Percentiles rank a stretch among this genome's conserved stretches.
Evolutionary conservation across 2,113 vertebrate genomes (phyloP).

Genomic region (Serinus canaria): DNA sequence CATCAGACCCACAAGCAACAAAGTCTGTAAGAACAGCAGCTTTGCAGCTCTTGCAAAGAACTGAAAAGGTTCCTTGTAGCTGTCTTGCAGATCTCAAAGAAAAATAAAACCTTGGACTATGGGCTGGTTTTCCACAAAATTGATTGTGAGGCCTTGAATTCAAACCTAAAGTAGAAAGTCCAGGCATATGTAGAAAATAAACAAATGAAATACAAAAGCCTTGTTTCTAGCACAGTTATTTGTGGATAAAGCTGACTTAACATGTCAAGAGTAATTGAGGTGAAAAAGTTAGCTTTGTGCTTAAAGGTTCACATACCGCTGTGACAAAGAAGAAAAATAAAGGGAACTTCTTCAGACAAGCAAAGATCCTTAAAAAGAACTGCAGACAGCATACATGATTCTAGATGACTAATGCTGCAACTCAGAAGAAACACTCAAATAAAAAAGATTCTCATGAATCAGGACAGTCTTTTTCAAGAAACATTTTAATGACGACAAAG

Average conservation of each 20-base stretch:
- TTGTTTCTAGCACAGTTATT: constrained; percentile 5
- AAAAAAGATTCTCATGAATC: constrained; percentile 6
- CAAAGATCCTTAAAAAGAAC: constrained; percentile 28
- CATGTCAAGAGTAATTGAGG: not conserved
- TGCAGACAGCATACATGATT: constrained; percentile 24
- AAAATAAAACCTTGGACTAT: not conserved
- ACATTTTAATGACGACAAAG: constrained; percentile 9
- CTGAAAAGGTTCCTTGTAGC: not conserved
- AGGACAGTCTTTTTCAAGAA: constrained; percentile 12
- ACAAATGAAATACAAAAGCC: not conserved
- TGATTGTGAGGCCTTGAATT: not conserved
- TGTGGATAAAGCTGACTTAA: not conserved
- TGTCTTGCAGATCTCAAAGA: not conserved
- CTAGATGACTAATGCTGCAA: constrained; percentile 35
- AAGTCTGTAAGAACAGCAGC: not conserved
- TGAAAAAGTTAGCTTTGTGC: not conserved
- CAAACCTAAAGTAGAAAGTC: not conserved
- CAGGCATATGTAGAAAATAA: not conserved
- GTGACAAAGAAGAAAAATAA: not conserved
- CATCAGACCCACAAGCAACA: not conserved
- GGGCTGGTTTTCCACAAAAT: not conserved
- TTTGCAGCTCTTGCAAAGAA: not conserved
- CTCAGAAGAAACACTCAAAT: constrained; percentile 15
- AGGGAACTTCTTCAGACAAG: constrained; percentile 21
- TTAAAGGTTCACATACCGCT: not conserved